Percentiles rank a stretch among this genome's conserved stretches.
Evolutionary conservation across 1,140 invertebrate species (phyloP).

Genomic region (Ceratoteleas bidentatus): DNA sequence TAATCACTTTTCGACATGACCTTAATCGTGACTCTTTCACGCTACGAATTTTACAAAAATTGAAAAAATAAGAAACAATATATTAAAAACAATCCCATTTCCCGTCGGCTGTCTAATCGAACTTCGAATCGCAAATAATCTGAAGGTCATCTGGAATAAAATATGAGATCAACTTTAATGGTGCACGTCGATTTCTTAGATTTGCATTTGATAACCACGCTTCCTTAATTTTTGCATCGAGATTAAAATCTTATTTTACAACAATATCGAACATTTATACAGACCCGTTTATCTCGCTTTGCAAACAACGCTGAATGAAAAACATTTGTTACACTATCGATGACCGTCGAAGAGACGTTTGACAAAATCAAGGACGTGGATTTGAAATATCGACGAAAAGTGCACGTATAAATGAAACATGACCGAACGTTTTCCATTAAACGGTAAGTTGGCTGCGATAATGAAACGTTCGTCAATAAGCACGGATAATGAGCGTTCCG

Average conservation of each 20-base stretch:
- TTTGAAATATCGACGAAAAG: constrained; percentile 39
- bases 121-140: too few relatives aligned
- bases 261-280: constrained; percentile 68
- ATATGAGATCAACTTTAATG: too few relatives aligned
- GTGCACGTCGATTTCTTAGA: too few relatives aligned
- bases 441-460: constrained; percentile 7
- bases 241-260: constrained; percentile 38
- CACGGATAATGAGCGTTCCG: background rate
- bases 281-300: constrained; percentile 20
- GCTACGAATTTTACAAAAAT: too few relatives aligned
- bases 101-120: too few relatives aligned
- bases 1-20: too few relatives aligned
- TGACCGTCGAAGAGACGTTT: constrained; percentile 12
- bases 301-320: constrained; percentile 15
- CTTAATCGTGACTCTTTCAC: background rate
- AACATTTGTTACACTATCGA: constrained; percentile 16
- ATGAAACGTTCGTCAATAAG: constrained; percentile 22
- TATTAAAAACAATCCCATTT: too few relatives aligned
- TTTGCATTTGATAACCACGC: too few relatives aligned
- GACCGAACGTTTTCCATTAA: constrained; percentile 31
- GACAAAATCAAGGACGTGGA: constrained; percentile 25
- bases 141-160: too few relatives aligned
- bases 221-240: too few relatives aligned
- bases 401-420: constrained; percentile 36
- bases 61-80: too few relatives aligned